Evolutionary conservation across 2,888 invertebrate genomes (phyloP).

Genomic region (Steinernema carpocapsae): DNA sequence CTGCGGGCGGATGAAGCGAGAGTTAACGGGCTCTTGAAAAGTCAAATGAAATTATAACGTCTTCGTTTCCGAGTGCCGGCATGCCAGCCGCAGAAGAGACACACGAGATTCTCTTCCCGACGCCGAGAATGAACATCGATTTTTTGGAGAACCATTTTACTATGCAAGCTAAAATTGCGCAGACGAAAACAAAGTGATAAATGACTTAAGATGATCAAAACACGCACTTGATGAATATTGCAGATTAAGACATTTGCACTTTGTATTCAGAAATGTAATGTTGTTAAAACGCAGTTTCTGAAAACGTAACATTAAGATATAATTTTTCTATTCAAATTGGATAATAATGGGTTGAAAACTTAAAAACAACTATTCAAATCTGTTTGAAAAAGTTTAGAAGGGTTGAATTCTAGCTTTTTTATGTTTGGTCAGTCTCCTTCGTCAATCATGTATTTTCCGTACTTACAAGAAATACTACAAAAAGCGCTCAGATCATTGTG

Average conservation of each 20-base stretch:
- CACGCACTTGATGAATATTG: too few relatives aligned
- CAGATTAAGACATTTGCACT: too few relatives aligned
- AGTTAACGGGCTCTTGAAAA: not conserved
- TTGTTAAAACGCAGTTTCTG: too few relatives aligned
- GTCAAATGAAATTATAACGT: conserved; percentile 32
- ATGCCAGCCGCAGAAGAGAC: conserved; percentile 7
- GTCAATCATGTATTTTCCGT: too few relatives aligned
- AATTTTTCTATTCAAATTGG: too few relatives aligned
- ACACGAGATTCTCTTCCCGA: conserved; percentile 1
- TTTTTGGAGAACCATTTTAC: conserved; percentile 2
- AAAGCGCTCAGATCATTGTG: conserved; percentile 15
- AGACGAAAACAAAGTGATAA: conserved; percentile 24
- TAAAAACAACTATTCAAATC: too few relatives aligned
- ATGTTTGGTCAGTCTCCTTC: too few relatives aligned
- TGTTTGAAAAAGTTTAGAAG: too few relatives aligned
- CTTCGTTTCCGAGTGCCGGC: conserved; percentile 30
- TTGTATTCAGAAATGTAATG: too few relatives aligned
- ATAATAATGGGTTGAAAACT: too few relatives aligned
- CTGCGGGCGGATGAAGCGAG: not conserved
- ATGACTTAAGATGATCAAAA: conserved; percentile 19
- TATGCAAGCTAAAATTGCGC: not conserved
- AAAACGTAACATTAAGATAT: too few relatives aligned
- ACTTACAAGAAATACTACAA: conserved; percentile 15
- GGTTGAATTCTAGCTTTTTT: too few relatives aligned
- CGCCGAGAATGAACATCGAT: conserved; percentile 21